phyloP scores from a whole-genome alignment of 2,888 invertebrate species.

The Helicoverpa assulta region DNA sequence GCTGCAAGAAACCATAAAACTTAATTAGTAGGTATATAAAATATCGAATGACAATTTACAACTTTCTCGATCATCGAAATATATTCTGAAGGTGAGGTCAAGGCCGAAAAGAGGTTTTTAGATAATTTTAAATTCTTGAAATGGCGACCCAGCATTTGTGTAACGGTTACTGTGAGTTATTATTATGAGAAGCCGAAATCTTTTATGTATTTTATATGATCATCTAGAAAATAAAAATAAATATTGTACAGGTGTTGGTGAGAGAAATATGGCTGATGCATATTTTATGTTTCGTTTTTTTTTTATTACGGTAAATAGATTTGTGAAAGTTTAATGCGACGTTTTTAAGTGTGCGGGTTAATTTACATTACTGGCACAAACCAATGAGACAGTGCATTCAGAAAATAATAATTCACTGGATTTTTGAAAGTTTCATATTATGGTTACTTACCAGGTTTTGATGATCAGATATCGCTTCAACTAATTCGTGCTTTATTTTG shows the following conservation, averaged over 20 bases:
- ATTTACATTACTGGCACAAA: not conserved
- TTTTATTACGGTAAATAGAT: slow-evolving; percentile 35
- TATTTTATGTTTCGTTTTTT: slow-evolving; percentile 41
- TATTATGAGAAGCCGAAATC: slow-evolving; percentile 41
- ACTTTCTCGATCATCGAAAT: slow-evolving; percentile 48
- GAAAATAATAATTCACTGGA: not conserved
- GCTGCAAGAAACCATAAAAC: slow-evolving; percentile 34
- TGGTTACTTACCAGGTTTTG: not conserved
- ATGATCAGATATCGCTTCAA: not conserved
- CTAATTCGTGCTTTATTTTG: too few relatives aligned
- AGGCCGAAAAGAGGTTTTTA: slow-evolving; percentile 63
- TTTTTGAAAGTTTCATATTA: not conserved
- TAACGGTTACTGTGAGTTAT: slow-evolving; percentile 60
- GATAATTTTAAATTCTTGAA: slow-evolving; percentile 65
- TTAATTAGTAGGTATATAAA: slow-evolving; percentile 43
- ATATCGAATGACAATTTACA: slow-evolving; percentile 54
- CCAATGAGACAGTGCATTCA: not conserved
- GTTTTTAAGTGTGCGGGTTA: not conserved
- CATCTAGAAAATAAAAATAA: slow-evolving; percentile 13
- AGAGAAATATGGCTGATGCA: slow-evolving; percentile 45
- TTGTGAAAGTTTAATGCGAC: slow-evolving; percentile 23
- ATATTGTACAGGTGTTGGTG: slow-evolving; percentile 33
- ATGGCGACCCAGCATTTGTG: slow-evolving; percentile 49
- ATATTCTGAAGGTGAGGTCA: slow-evolving; percentile 63
- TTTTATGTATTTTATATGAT: slow-evolving; percentile 37